These are phyloP conservation scores for Lysandra coridon DNA, from an alignment of 2,888 invertebrate species.

Conservation along the genomic window DNA sequence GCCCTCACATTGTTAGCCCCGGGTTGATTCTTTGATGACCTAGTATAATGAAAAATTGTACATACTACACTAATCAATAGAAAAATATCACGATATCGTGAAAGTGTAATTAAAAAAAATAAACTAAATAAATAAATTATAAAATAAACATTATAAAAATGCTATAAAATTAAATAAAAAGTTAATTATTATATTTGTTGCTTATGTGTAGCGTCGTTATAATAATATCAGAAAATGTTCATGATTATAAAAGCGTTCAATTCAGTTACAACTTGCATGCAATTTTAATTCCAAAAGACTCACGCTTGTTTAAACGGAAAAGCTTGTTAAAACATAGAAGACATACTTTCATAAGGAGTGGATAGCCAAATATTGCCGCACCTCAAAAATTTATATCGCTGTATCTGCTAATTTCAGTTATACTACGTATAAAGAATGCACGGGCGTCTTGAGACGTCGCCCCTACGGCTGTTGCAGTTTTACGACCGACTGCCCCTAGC, in stretches of 20 bases:
- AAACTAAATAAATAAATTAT: too few relatives aligned
- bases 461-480: conserved; percentile 74
- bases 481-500: conserved; percentile 69
- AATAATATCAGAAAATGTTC: too few relatives aligned
- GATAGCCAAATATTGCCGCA: neutral
- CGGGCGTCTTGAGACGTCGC: conserved; percentile 74
- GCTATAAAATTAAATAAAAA: too few relatives aligned
- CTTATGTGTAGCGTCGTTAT: too few relatives aligned
- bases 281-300: too few relatives aligned
- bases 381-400: neutral
- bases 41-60: conserved; percentile 48
- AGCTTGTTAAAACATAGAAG: neutral
- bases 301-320: neutral
- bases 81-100: too few relatives aligned
- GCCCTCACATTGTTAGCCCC: conserved; percentile 62
- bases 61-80: conserved; percentile 21
- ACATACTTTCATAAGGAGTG: too few relatives aligned
- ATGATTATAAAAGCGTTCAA: too few relatives aligned
- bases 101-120: too few relatives aligned
- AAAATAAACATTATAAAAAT: too few relatives aligned
- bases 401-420: conserved; percentile 40
- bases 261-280: too few relatives aligned
- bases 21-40: conserved; percentile 68
- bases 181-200: too few relatives aligned
- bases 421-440: conserved; percentile 70